These are phyloP conservation scores for Ictidomys tridecemlineatus DNA, from an alignment of 2,113 vertebrate genomes.

Conservation along the genomic window DNA sequence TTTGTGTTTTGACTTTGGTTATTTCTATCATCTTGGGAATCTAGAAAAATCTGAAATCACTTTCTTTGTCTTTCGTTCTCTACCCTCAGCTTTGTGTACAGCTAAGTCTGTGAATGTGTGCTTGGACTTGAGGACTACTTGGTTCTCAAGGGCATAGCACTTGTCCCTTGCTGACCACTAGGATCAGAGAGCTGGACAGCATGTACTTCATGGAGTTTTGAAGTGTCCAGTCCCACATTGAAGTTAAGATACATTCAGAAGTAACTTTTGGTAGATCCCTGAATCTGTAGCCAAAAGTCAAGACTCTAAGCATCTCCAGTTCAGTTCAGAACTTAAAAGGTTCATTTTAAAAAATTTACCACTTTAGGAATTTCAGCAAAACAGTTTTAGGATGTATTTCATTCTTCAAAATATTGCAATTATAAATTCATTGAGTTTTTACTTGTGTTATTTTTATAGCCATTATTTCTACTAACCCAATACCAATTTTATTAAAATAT, in stretches of 20 bases:
- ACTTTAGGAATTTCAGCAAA: slow-evolving; percentile 25
- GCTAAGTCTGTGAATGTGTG: not conserved
- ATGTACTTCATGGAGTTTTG: not conserved
- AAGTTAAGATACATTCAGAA: not conserved
- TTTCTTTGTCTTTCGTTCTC: not conserved
- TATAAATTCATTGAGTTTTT: slow-evolving; percentile 34
- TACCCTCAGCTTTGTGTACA: not conserved
- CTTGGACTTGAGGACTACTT: not conserved
- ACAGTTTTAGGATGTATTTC: not conserved
- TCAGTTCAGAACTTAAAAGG: not conserved
- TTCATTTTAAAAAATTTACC: not conserved
- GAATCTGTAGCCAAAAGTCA: not conserved
- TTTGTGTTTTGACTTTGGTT: not conserved
- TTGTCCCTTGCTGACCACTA: not conserved
- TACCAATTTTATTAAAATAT: slow-evolving; percentile 15
- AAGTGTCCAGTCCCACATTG: not conserved
- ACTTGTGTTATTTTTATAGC: not conserved
- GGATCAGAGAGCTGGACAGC: not conserved
- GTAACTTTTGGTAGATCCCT: not conserved
- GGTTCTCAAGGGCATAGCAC: not conserved
- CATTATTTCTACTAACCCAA: not conserved
- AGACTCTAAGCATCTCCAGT: not conserved
- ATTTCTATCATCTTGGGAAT: slow-evolving; percentile 4
- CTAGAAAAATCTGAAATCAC: not conserved
- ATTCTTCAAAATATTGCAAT: slow-evolving; percentile 26